Conservation (phyloP, 2,113 vertebrate species). For the Romanogobio albipinnatus region DNA sequence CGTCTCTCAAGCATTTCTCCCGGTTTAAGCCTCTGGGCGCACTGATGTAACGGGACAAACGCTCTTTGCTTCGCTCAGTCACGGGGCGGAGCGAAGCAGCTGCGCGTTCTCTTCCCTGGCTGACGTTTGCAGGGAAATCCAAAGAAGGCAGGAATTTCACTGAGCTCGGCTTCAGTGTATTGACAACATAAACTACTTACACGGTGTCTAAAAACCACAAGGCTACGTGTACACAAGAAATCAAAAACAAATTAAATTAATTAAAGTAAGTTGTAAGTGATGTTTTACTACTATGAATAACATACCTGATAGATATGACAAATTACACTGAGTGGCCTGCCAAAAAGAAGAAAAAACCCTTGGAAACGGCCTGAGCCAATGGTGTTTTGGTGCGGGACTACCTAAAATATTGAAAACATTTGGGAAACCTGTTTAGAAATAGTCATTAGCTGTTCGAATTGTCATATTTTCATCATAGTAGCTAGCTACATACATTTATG, state of each 20-base stretch:
- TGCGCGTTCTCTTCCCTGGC: conserved; percentile 47
- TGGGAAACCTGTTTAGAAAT: too few species aligned
- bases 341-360: too few species aligned
- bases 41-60: conserved; percentile 15
- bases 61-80: conserved; percentile 16
- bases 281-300: neutral
- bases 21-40: neutral
- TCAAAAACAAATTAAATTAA: neutral
- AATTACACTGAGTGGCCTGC: too few species aligned
- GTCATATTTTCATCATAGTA: too few species aligned
- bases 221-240: neutral
- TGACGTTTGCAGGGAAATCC: conserved; percentile 51
- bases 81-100: conserved; percentile 59
- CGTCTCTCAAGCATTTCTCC: conserved; percentile 42
- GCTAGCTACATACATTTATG: too few species aligned
- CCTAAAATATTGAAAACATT: too few species aligned
- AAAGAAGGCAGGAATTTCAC: conserved; percentile 22
- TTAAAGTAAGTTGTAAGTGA: neutral
- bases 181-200: neutral
- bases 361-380: too few species aligned
- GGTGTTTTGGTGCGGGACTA: too few species aligned
- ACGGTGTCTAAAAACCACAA: neutral
- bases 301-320: too few species aligned
- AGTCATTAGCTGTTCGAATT: too few species aligned
- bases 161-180: neutral